Conservation (phyloP, 2,113 vertebrate species). For the Odontophorus gujanensis region DNA sequence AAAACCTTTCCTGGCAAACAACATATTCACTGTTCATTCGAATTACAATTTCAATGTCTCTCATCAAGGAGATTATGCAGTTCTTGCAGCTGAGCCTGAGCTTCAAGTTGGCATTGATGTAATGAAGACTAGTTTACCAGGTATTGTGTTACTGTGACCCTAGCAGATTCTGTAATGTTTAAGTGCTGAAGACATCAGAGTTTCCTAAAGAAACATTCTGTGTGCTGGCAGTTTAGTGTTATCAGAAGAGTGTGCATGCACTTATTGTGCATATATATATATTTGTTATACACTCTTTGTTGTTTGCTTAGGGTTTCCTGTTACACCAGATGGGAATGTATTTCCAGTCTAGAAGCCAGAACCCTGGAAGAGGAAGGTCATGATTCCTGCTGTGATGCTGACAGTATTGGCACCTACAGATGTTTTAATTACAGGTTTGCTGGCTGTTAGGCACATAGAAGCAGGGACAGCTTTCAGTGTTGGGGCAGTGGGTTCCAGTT, state of each 20-base stretch:
- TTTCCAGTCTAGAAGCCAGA: neutral
- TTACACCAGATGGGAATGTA: neutral
- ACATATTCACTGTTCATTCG: neutral
- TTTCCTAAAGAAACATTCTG: neutral
- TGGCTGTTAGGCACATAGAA: neutral
- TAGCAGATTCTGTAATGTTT: neutral
- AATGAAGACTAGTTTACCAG: constrained; percentile 93
- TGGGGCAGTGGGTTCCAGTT: neutral
- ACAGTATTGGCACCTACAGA: neutral
- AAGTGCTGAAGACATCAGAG: neutral
- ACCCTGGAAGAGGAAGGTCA: neutral
- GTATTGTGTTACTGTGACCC: constrained; percentile 67
- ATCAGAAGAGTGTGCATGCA: neutral
- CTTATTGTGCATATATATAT: neutral
- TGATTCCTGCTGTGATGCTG: neutral
- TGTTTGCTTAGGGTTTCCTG: neutral
- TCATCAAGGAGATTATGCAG: constrained; percentile 94
- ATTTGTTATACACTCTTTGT: rapidly evolving
- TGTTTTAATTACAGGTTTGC: neutral
- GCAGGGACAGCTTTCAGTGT: neutral
- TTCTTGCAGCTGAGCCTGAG: constrained; percentile 90
- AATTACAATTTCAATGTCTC: constrained; percentile 93
- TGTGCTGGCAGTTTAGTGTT: neutral
- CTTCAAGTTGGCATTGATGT: constrained; percentile 92
- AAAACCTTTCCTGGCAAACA: constrained; percentile 88